Percentiles rank a stretch among this genome's conserved stretches.
Evolutionary conservation across 1,140 invertebrate genomes (phyloP).

Genomic region (Bemisia tabaci): DNA sequence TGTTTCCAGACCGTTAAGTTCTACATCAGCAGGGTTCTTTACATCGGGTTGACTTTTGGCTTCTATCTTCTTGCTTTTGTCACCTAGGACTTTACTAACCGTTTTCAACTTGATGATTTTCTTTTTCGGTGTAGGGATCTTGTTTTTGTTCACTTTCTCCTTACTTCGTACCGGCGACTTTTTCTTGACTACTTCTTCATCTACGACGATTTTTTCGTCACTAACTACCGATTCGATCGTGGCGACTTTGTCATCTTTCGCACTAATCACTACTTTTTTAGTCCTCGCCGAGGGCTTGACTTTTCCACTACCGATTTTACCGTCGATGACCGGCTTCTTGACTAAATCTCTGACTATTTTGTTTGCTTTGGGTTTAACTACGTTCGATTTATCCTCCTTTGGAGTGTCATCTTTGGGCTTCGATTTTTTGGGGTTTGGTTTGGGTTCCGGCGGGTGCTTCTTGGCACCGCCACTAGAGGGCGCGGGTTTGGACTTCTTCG

Average conservation of each 20-base stretch:
- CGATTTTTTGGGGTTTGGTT: not conserved
- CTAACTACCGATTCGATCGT: not conserved
- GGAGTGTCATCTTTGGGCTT: not conserved
- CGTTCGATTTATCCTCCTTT: not conserved
- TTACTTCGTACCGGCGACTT: not conserved
- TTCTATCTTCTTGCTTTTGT: not conserved
- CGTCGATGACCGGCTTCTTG: not conserved
- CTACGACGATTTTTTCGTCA: not conserved
- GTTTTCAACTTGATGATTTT: not conserved
- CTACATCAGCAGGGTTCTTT: not conserved
- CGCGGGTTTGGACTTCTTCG: not conserved
- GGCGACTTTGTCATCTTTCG: not conserved
- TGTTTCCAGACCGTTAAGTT: not conserved
- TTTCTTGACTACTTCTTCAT: not conserved
- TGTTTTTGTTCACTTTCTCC: not conserved
- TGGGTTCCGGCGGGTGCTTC: not conserved
- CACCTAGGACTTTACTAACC: not conserved
- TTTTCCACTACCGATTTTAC: not conserved
- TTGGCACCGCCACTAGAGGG: no score
- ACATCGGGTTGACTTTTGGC: not conserved
- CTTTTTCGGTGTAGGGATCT: not conserved
- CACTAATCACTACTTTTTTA: not conserved
- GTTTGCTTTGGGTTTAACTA: not conserved
- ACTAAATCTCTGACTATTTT: not conserved
- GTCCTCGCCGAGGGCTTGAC: not conserved